Conservation (phyloP, 1,140 invertebrate genomes). For the Epicauta chinensis region DNA sequence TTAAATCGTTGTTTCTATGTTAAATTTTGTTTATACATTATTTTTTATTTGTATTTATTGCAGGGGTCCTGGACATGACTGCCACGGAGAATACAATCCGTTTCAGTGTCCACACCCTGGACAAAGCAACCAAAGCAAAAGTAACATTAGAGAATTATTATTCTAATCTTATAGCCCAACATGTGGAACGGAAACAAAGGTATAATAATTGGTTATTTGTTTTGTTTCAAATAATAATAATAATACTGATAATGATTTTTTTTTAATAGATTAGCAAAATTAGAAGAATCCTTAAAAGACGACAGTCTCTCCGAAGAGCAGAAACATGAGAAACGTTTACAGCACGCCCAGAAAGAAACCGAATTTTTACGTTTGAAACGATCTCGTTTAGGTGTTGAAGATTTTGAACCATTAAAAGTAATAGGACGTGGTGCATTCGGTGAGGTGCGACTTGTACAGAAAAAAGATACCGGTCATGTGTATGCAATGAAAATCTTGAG, state of each 20-base stretch:
- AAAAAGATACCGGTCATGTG: constrained; percentile 99
- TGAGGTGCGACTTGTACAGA: constrained; percentile 97
- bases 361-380: constrained; percentile 95
- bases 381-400: constrained; percentile 93
- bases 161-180: constrained; percentile 94
- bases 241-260: background rate
- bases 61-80: constrained; percentile 62
- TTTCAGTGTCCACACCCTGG: constrained; percentile 93
- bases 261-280: constrained; percentile 67
- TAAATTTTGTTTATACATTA: no score
- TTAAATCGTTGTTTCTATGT: no score
- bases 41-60: constrained; percentile 42
- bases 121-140: constrained; percentile 99
- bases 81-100: constrained; percentile 73
- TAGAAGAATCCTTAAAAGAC: constrained; percentile 92
- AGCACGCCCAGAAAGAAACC: constrained; percentile 97
- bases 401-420: constrained; percentile 98
- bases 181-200: constrained; percentile 94
- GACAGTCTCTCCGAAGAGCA: constrained; percentile 81
- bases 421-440: constrained; percentile 97
- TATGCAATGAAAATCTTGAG: constrained; percentile 99
- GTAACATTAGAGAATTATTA: constrained; percentile 99
- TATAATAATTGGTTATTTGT: constrained; percentile 36
- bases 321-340: constrained; percentile 80
- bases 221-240: background rate